phyloP scores from a whole-genome alignment of 2,113 vertebrate species.

The Rhombomys opimus region DNA sequence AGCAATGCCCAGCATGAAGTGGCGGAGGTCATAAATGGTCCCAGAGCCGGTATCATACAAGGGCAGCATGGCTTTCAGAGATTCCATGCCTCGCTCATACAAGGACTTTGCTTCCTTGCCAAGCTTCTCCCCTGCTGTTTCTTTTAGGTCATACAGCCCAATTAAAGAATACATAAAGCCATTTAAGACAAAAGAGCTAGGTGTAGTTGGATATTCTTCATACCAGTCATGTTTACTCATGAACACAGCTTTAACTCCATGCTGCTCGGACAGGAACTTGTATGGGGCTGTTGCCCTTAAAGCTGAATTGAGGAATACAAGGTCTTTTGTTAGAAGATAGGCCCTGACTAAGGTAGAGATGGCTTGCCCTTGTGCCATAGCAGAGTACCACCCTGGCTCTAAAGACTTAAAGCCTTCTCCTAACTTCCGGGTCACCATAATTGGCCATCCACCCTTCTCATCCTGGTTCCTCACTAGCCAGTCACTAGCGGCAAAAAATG shows the following conservation, averaged over 20 bases:
- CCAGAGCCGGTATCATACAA: slow-evolving; percentile 97
- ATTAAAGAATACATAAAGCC: slow-evolving; percentile 98
- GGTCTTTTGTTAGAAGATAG: slow-evolving; percentile 94
- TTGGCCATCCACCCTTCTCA: slow-evolving; percentile 96
- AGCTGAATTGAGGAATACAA: slow-evolving; percentile 92
- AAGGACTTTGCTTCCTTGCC: slow-evolving; percentile 92
- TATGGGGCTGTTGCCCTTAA: slow-evolving; percentile 94
- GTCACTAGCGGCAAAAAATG: slow-evolving; percentile 96
- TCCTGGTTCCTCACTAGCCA: slow-evolving; percentile 98
- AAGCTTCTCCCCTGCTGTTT: slow-evolving; percentile 93
- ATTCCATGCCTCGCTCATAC: slow-evolving; percentile 95
- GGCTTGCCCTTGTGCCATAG: slow-evolving; percentile 99
- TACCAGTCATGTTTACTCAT: slow-evolving; percentile 98
- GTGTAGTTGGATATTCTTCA: slow-evolving; percentile 97
- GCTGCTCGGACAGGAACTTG: slow-evolving; percentile 93
- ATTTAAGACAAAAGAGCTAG: slow-evolving; percentile 98
- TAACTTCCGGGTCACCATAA: slow-evolving; percentile 97
- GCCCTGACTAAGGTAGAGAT: slow-evolving; percentile 97
- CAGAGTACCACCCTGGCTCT: slow-evolving; percentile 99
- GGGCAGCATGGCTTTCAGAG: slow-evolving; percentile 97
- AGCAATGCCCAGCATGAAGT: slow-evolving; percentile 95
- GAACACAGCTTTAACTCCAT: slow-evolving; percentile 96
- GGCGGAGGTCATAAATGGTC: slow-evolving; percentile 97
- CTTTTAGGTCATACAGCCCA: slow-evolving; percentile 95
- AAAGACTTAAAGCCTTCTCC: slow-evolving; percentile 96